These are phyloP conservation scores for Lampris incognitus DNA, from an alignment of 2,113 vertebrate genomes.

Conservation along the genomic window DNA sequence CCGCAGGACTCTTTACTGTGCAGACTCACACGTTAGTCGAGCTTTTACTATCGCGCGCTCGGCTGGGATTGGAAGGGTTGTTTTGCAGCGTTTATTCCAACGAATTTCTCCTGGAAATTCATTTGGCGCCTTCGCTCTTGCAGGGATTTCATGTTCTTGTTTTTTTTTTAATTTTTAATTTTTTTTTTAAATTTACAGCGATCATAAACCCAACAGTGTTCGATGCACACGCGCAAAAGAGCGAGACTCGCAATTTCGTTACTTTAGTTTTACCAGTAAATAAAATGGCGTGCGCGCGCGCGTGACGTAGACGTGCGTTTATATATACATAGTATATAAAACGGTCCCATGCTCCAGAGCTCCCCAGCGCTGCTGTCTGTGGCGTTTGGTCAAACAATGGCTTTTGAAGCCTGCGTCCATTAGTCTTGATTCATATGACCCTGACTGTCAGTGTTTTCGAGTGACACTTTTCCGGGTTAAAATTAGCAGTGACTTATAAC, in stretches of 20 bases:
- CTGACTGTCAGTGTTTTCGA: slow-evolving; percentile 81
- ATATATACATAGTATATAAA: too few species aligned
- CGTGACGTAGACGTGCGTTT: background rate
- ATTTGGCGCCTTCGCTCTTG: background rate
- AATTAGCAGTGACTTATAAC: slow-evolving; percentile 82
- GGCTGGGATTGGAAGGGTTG: too few species aligned
- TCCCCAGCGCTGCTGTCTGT: slow-evolving; percentile 37
- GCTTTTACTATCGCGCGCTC: background rate
- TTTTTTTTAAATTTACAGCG: background rate
- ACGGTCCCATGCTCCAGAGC: background rate
- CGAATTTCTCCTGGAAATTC: too few species aligned
- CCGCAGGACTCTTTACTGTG: slow-evolving; percentile 74
- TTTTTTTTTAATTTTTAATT: background rate
- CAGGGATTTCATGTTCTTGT: background rate
- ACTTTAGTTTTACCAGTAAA: too few species aligned
- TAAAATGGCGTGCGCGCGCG: background rate
- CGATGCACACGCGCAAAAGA: too few species aligned
- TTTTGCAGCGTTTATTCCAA: too few species aligned
- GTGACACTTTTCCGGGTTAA: slow-evolving; percentile 87
- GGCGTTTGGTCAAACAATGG: slow-evolving; percentile 69
- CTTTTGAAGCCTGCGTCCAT: slow-evolving; percentile 60
- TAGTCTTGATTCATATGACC: slow-evolving; percentile 80
- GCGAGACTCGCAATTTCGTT: too few species aligned
- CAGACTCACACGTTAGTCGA: slow-evolving; percentile 55
- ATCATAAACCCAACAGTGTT: background rate